Conservation (phyloP, 2,797 vertebrate species). For the Leptodactylus fallax region DNA sequence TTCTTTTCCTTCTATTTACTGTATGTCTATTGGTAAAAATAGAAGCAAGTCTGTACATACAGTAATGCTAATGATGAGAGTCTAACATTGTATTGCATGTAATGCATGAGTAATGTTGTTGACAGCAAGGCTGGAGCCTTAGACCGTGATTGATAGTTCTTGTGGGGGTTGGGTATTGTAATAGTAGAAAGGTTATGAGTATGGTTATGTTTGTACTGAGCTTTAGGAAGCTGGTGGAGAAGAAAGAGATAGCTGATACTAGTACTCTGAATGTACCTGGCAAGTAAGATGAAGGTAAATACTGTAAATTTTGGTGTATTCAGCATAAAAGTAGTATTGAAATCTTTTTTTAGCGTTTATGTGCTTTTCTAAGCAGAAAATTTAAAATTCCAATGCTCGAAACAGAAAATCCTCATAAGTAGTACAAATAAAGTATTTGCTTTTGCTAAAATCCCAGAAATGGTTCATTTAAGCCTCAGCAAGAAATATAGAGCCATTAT, state of each 20-base stretch:
- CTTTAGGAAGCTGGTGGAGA: background rate
- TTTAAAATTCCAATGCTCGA: background rate
- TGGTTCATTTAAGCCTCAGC: background rate
- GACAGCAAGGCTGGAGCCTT: background rate
- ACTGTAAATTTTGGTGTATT: background rate
- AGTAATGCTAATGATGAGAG: background rate
- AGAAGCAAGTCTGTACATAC: background rate
- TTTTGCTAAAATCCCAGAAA: background rate
- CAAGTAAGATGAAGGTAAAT: background rate
- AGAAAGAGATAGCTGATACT: background rate
- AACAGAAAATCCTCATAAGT: background rate
- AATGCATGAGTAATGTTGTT: background rate
- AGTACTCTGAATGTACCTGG: background rate
- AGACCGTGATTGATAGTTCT: background rate
- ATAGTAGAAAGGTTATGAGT: background rate
- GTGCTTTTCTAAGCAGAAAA: background rate
- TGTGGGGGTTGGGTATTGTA: background rate
- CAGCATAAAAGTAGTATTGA: background rate
- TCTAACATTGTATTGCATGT: background rate
- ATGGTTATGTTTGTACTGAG: background rate
- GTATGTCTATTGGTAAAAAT: background rate
- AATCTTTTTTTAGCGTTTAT: background rate
- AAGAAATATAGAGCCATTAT: background rate
- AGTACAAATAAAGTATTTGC: background rate
- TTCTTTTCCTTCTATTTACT: background rate